These are phyloP conservation scores for Lipotes vexillifer DNA, from an alignment of 2,113 vertebrate genomes.

Conservation along the genomic window DNA sequence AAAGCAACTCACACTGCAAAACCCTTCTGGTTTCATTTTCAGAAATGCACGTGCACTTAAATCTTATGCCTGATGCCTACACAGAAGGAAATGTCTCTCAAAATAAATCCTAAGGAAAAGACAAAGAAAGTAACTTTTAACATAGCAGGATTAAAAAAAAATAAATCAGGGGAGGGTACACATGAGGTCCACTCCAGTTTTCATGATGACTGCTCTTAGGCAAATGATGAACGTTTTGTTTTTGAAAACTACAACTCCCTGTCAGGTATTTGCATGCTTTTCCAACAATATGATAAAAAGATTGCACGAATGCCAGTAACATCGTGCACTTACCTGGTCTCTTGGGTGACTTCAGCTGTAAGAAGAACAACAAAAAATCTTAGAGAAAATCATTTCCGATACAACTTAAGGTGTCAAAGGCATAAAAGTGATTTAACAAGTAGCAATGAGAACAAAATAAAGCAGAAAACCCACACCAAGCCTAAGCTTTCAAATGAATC, in stretches of 20 bases:
- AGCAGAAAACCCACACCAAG: neutral
- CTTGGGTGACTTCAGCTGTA: slow-evolving; percentile 97
- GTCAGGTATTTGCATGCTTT: neutral
- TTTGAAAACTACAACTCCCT: neutral
- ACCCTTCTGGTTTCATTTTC: neutral
- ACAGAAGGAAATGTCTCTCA: slow-evolving; percentile 7
- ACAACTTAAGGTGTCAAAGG: slow-evolving; percentile 17
- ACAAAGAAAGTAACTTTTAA: slow-evolving; percentile 7
- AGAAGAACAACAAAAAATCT: slow-evolving; percentile 72
- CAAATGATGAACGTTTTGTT: neutral
- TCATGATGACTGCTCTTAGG: neutral
- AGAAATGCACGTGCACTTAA: neutral
- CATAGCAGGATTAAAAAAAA: neutral
- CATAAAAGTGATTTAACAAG: slow-evolving; percentile 17
- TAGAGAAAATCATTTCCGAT: slow-evolving; percentile 63
- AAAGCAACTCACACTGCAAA: neutral
- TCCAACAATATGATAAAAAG: neutral
- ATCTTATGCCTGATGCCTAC: neutral
- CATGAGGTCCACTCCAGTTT: neutral
- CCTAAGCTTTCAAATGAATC: neutral
- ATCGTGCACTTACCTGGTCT: slow-evolving; percentile 89
- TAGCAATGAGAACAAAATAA: neutral
- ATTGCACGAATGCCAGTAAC: neutral
- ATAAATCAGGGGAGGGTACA: neutral
- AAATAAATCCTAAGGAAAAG: neutral